Percentiles rank a stretch among this genome's conserved stretches.
These are phyloP conservation scores for Perdita meconis DNA, from an alignment of 2,888 invertebrate genomes.

Conservation along the genomic window DNA sequence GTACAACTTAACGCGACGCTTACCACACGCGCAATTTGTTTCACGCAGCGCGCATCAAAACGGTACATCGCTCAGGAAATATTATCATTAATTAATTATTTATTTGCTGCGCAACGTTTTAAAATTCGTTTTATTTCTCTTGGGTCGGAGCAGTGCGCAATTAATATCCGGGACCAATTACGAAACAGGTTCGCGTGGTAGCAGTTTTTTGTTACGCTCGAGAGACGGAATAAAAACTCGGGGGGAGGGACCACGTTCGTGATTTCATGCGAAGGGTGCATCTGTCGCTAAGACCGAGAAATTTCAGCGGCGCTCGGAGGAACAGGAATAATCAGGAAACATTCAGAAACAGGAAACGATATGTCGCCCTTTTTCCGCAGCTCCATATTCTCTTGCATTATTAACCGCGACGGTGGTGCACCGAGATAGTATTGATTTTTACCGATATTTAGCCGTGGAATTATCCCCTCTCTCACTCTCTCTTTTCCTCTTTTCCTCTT, in stretches of 20 bases:
- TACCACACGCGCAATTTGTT: background rate
- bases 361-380: conserved; percentile 23
- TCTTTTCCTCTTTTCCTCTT: conserved; percentile 42
- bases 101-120: conserved; percentile 16
- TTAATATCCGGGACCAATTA: conserved; percentile 23
- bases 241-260: no score
- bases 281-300: background rate
- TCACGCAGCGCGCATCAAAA: background rate
- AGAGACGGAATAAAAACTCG: background rate
- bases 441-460: conserved; percentile 83
- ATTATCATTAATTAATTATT: conserved; percentile 48
- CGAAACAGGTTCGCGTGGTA: background rate
- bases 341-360: conserved; percentile 31
- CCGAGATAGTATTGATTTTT: conserved; percentile 83
- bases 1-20: background rate
- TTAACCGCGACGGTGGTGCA: conserved; percentile 73
- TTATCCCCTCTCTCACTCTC: conserved; percentile 77
- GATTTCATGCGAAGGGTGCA: no score
- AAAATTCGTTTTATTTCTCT: background rate
- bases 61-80: background rate
- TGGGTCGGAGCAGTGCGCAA: background rate
- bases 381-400: conserved; percentile 71
- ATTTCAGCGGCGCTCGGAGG: background rate
- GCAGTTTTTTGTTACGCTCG: background rate
- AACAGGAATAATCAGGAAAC: background rate